These are phyloP conservation scores for Anseranas semipalmata DNA, from an alignment of 2,113 vertebrate species.

Conservation along the genomic window DNA sequence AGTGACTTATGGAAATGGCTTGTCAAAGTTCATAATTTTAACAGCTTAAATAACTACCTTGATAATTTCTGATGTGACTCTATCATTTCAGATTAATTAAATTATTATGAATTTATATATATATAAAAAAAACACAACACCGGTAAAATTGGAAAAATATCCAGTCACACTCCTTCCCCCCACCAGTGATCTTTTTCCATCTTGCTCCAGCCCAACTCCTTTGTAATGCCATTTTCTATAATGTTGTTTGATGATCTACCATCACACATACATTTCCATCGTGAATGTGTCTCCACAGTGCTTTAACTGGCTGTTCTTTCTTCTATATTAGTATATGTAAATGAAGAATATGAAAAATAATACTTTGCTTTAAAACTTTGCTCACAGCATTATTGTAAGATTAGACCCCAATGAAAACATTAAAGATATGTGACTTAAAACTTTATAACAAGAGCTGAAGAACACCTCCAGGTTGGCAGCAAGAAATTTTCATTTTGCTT, in stretches of 20 bases:
- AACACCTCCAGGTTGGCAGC: neutral
- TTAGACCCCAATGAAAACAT: neutral
- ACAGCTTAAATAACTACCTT: neutral
- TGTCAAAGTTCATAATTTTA: neutral
- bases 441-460: neutral
- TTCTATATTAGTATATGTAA: neutral
- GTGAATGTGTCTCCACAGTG: neutral
- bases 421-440: neutral
- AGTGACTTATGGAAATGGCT: neutral
- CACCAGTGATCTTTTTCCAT: neutral
- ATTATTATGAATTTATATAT: neutral
- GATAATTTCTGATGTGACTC: neutral
- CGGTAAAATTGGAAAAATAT: neutral
- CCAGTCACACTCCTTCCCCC: neutral
- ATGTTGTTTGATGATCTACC: neutral
- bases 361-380: neutral
- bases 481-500: slow-evolving; percentile 3
- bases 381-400: neutral
- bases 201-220: neutral
- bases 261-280: neutral
- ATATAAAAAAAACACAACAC: neutral
- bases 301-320: neutral
- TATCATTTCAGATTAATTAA: neutral
- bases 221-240: neutral
- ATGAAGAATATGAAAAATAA: neutral